Conservation (phyloP, 1,140 invertebrate genomes). For the Heterodera schachtii region DNA sequence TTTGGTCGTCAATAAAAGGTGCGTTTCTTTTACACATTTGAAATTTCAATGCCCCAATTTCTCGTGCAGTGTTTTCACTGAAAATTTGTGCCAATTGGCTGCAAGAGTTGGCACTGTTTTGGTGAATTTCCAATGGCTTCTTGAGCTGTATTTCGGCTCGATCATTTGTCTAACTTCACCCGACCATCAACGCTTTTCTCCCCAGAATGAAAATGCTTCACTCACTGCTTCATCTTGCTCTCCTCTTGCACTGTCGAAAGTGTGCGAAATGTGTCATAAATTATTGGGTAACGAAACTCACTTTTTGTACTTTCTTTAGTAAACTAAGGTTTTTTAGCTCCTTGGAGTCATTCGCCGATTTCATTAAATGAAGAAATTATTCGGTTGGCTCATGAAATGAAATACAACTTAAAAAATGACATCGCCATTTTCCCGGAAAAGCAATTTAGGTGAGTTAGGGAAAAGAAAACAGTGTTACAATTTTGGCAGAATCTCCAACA, state of each 20-base stretch:
- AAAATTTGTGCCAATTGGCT: conserved; percentile 9
- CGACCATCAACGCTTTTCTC: conserved; percentile 30
- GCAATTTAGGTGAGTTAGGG: conserved; percentile 36
- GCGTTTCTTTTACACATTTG: neutral
- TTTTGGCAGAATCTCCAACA: conserved; percentile 20
- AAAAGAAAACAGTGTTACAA: conserved; percentile 20
- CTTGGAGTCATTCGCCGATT: conserved; percentile 36
- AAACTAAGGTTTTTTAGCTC: conserved; percentile 16
- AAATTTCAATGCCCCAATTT: neutral
- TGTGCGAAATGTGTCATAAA: conserved; percentile 38
- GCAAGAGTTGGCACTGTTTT: conserved; percentile 66
- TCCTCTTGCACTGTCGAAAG: conserved; percentile 26
- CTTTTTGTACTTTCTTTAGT: conserved; percentile 3
- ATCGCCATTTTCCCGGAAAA: conserved; percentile 32
- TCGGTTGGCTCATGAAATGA: conserved; percentile 20
- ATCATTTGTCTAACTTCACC: conserved; percentile 13
- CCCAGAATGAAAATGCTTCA: conserved; percentile 9
- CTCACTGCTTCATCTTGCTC: conserved; percentile 11
- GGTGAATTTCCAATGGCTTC: conserved; percentile 89
- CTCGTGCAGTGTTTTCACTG: neutral
- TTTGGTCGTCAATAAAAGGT: conserved; percentile 20
- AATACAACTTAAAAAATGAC: conserved; percentile 27
- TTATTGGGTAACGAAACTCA: conserved; percentile 31
- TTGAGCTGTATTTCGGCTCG: conserved; percentile 82
- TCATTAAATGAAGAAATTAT: conserved; percentile 38